Percentiles rank a stretch among this genome's conserved stretches.
These are phyloP conservation scores for Daboia siamensis DNA, from an alignment of 2,113 vertebrate genomes.

Conservation along the genomic window DNA sequence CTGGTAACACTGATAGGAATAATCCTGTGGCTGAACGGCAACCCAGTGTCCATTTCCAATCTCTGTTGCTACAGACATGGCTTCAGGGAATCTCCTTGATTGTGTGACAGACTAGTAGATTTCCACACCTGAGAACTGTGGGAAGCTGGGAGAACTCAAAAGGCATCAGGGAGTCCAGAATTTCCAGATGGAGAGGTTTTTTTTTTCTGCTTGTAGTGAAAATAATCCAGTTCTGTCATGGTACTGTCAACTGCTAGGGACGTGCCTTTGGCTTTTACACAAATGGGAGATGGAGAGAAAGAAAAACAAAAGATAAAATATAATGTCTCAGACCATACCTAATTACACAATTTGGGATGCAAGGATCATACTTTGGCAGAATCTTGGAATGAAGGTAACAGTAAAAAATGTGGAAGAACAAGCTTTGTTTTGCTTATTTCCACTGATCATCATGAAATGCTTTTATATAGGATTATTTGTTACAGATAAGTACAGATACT, in stretches of 20 bases:
- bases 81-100: slow-evolving; percentile 83
- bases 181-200: slow-evolving; percentile 73
- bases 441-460: not conserved
- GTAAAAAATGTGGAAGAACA: rapidly evolving
- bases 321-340: not conserved
- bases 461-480: not conserved
- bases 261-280: slow-evolving; percentile 90
- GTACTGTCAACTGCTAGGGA: slow-evolving; percentile 83
- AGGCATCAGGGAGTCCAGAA: slow-evolving; percentile 91
- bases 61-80: slow-evolving; percentile 80
- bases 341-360: not conserved
- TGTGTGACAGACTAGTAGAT: slow-evolving; percentile 80
- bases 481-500: not conserved
- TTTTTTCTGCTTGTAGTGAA: slow-evolving; percentile 67
- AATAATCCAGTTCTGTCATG: slow-evolving; percentile 76
- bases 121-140: slow-evolving; percentile 94
- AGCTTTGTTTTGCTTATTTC: not conserved
- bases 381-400: not conserved
- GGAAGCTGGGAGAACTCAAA: slow-evolving; percentile 89
- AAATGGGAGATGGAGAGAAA: slow-evolving; percentile 24
- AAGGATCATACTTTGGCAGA: not conserved
- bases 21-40: slow-evolving; percentile 70
- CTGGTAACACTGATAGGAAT: slow-evolving; percentile 75
- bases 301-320: slow-evolving; percentile 41
- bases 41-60: slow-evolving; percentile 67